Base-by-base conservation (phyloP, 2,888 invertebrate species). In the Callinectes sapidus region DNA sequence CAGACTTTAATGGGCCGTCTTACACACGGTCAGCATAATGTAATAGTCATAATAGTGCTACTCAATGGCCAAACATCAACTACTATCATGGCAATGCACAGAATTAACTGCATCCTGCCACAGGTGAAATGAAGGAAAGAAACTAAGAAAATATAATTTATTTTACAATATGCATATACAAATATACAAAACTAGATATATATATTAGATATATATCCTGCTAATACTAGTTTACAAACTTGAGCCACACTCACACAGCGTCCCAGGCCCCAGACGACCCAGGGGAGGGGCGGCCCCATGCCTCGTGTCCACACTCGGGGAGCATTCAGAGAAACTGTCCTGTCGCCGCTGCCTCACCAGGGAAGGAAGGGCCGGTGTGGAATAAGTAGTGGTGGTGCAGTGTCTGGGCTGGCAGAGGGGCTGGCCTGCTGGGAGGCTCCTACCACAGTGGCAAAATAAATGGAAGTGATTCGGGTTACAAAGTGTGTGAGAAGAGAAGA, bases 171-270 rank as follows among this genome's bases (percentile, higher is more conserved):
- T 90, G 48, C 61, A 92, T 92, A 85, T 89, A 92, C 88, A 91
- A 88, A 91, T 91, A 77, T 91, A 91, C 88, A 91, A 88, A 91
- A 88, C 71, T 87, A 91, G 87, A 87, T 89, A 89, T 85, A 92
- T 89, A 92, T 88, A 48, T 81, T 32, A 35, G 81, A 90, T 54
- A 90, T 48, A 81, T 54, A 89, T 55, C 89, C 48, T 42, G 23
- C 55, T 89, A 92, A 89, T 89, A 89, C 77, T 88, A 92, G 85
- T 85, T 61, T 61, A 90, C 90, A 90, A 85, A 48, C 54, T 61
- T 90, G 85, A 86, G 86, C 85, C 90, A 35, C 55, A 35, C 55
- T 28, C 55, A 48, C 90, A 90, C 81, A 14, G 77, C 55, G 28
- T 23, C 71, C 71, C 10, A 10, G 28, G 71, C 28, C 28, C 16